Evolutionary conservation across 1,140 invertebrate genomes (phyloP).

Genomic region (Armadillidium nasatum): DNA sequence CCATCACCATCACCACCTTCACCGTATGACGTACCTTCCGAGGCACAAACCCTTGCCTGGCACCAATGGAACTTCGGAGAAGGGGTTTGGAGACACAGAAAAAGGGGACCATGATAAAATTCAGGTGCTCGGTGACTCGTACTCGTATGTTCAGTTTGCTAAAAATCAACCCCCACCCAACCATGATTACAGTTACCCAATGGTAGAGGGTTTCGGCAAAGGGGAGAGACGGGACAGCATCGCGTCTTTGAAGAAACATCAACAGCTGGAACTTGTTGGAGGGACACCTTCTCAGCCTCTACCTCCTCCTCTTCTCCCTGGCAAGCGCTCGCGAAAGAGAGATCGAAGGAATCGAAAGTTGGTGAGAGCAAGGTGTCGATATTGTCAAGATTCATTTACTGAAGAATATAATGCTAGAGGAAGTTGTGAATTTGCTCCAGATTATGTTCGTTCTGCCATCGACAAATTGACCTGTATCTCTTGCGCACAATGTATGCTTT

Average conservation of each 20-base stretch:
- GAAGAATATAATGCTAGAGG: conserved; percentile 75
- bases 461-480: conserved; percentile 76
- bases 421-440: conserved; percentile 81
- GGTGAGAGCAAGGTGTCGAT: conserved; percentile 48
- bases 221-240: conserved; percentile 40
- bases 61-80: not conserved
- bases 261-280: conserved; percentile 33
- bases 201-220: conserved; percentile 56
- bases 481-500: conserved; percentile 80
- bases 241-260: conserved; percentile 39
- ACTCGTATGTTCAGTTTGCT: conserved; percentile 81
- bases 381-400: conserved; percentile 54
- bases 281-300: conserved; percentile 30
- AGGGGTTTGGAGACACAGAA: not conserved
- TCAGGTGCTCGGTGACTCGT: conserved; percentile 55
- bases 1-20: conserved; percentile 51
- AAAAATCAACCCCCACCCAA: conserved; percentile 51
- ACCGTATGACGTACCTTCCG: conserved; percentile 54
- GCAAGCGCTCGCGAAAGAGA: conserved; percentile 52
- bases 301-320: conserved; percentile 20
- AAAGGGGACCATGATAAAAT: conserved; percentile 44
- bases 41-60: conserved; percentile 39
- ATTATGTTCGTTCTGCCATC: conserved; percentile 72
- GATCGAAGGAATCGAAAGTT: conserved; percentile 46
- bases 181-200: conserved; percentile 78